These are phyloP conservation scores for Epirrhoe alternata DNA, from an alignment of 2,888 invertebrate genomes.

Conservation along the genomic window DNA sequence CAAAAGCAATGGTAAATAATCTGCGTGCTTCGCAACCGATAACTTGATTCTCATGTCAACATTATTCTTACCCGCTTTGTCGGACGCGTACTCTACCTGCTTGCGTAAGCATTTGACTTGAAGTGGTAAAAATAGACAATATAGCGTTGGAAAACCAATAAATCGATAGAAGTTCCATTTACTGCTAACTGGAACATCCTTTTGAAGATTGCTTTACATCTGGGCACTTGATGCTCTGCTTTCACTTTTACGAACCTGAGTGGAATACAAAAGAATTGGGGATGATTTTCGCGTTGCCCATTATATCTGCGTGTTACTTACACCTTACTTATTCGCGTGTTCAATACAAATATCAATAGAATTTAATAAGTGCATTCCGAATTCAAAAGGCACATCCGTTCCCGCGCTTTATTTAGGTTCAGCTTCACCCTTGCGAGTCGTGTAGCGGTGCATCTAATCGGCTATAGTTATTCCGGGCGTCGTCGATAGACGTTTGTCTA, in stretches of 20 bases:
- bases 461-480: slow-evolving; percentile 81
- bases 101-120: slow-evolving; percentile 47
- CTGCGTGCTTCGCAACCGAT: not conserved
- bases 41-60: slow-evolving; percentile 12
- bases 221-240: not conserved
- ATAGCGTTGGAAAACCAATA: slow-evolving; percentile 28
- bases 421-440: slow-evolving; percentile 47
- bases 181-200: slow-evolving; percentile 9
- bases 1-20: not conserved
- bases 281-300: not conserved
- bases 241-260: not conserved
- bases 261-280: not conserved
- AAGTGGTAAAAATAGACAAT: slow-evolving; percentile 51
- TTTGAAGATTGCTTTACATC: slow-evolving; percentile 12
- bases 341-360: slow-evolving; percentile 4
- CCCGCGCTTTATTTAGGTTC: slow-evolving; percentile 51
- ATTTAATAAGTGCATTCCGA: slow-evolving; percentile 21
- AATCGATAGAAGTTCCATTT: slow-evolving; percentile 16
- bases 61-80: slow-evolving; percentile 43
- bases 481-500: slow-evolving; percentile 83
- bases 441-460: slow-evolving; percentile 72
- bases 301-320: not conserved
- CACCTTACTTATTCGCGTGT: not conserved
- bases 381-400: slow-evolving; percentile 47
- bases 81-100: slow-evolving; percentile 48